Evolutionary conservation across 2,113 vertebrate genomes (phyloP), one percentile per base, ranked within the genome.

Genomic region (Tetrax tetrax): DNA sequence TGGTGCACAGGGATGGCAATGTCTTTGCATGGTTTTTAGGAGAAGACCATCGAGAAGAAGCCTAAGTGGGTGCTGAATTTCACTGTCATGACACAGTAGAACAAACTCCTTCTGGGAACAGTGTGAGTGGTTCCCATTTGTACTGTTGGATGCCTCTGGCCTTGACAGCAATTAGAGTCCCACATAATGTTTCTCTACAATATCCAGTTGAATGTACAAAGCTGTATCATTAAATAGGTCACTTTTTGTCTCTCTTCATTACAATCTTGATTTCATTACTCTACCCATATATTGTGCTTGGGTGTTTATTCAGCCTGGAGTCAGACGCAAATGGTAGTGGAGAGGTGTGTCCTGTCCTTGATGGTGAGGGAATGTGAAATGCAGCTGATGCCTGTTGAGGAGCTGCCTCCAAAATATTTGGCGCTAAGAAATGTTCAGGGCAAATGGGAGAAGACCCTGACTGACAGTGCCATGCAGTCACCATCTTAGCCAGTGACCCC

Each of bases 61-160:
- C 93, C 92, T 48, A 97, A 97, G 93, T 98, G 97, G 96, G 96
- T 97, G 20, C 98, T 97, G 33, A 98, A 98, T 96, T 97, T 98
- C 35, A 79, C 88, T 81, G 74, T 96, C 74, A 98, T 98, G 98
- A 66, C 92, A 18, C 95, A 98, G 60, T 95, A 97, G 85, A 98
- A 97, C 93, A 98, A 97, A 78, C 76, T 99, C 60, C 96, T 99
- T 41, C 76, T 98, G n/a, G 98, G 81, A 93, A 98, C 98, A 14
- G 96, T 93, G 72, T 97, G 95, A 92, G 74, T 69, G 35, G 4
- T 28, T 77, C 3, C 6, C 3, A 2, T 37, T 75, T 51, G 45
- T 14, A 2, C 15, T n/a, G 1, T 18, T 43, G 56, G 28, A 50
- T 77, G 9, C 37, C 27, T 41, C 53, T 51, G 41, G 41, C n/a